phyloP scores from a whole-genome alignment of 2,888 invertebrate species.

The Crossocerus cetratus region DNA sequence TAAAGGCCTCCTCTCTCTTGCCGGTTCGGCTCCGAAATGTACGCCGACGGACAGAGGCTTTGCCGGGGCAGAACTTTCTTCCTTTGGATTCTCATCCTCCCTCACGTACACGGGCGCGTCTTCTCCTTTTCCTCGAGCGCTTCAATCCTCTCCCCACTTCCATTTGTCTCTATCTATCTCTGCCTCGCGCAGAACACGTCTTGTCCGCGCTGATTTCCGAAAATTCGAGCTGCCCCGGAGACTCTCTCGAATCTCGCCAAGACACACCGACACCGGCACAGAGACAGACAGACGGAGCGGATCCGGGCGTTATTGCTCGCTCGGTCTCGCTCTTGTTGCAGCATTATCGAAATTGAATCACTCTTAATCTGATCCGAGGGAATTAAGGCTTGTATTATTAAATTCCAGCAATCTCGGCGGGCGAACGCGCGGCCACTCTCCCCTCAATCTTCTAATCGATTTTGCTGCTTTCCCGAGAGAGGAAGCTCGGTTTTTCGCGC shows the following conservation, averaged over 20 bases:
- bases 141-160: background rate
- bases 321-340: background rate
- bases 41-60: background rate
- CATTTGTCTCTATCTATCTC: conserved; percentile 1
- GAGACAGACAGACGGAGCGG: too few relatives aligned
- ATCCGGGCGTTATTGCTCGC: background rate
- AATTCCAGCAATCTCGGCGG: background rate
- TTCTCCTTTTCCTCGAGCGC: background rate
- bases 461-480: background rate
- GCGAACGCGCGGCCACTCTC: background rate
- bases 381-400: conserved; percentile 5
- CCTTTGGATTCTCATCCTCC: background rate
- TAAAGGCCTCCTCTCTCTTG: background rate
- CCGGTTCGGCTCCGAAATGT: background rate
- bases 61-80: background rate
- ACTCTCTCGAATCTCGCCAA: background rate
- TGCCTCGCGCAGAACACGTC: background rate
- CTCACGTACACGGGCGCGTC: background rate
- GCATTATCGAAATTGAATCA: conserved; percentile 3
- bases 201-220: background rate
- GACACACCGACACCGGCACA: too few relatives aligned
- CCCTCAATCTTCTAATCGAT: background rate
- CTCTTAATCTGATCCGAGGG: background rate
- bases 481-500: background rate
- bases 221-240: background rate